Conservation (phyloP, 2,797 vertebrate species). For the Somateria mollissima region DNA sequence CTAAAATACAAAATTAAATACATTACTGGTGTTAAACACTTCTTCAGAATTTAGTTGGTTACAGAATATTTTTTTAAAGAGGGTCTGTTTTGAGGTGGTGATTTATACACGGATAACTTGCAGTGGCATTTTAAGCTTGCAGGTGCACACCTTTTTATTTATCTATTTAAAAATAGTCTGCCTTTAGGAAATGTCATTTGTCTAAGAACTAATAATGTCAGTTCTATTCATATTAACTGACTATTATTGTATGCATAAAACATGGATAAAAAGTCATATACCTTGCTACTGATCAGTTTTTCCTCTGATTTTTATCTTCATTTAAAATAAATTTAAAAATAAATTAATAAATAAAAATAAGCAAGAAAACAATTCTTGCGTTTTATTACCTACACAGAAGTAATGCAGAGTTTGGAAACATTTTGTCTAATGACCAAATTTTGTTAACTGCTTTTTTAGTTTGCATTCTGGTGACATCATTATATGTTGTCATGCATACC, state of each 20-base stretch:
- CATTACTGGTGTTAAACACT: neutral
- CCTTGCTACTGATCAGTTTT: neutral
- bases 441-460: neutral
- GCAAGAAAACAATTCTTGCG: neutral
- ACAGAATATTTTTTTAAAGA: neutral
- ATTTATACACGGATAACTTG: neutral
- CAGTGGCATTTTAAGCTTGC: neutral
- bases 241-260: neutral
- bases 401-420: neutral
- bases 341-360: neutral
- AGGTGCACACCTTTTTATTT: neutral
- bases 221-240: neutral
- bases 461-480: neutral
- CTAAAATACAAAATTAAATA: neutral
- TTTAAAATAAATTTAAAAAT: neutral
- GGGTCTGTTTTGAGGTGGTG: neutral
- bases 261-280: neutral
- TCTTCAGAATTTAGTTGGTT: neutral
- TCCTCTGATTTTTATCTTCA: neutral
- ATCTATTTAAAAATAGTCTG: slow-evolving; percentile 11
- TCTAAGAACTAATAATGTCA: neutral
- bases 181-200: slow-evolving; percentile 35
- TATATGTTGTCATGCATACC: neutral
- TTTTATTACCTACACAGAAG: neutral
- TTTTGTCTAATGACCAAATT: neutral